Base-by-base conservation (phyloP, 2,113 vertebrate species). In the Paedocypris sp. region DNA sequence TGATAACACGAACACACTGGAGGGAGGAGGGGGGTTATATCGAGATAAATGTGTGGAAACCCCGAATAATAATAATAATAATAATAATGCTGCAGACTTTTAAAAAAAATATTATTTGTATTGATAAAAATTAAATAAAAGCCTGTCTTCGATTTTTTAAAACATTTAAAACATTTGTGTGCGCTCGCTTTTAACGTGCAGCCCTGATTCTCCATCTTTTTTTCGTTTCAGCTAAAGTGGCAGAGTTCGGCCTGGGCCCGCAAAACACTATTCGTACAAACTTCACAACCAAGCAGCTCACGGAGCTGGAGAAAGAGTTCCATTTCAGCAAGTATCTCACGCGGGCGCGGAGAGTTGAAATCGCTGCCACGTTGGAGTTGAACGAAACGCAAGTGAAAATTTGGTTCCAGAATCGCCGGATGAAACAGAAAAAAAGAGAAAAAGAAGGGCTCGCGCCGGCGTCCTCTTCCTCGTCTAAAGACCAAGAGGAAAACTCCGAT, bases 311-410 rank as follows among this genome's bases (percentile, higher is more conserved):
- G 79, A 98, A 97, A 77, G 94, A 98, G 52, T 98, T 98, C 60
- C 94, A 98, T 73, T 98, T 97, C 75, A 98, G 91, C 79, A 97
- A 97, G 76, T 98, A 98, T 75, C 84, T 98, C 72, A 97, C 92
- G 52, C 80, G 94, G 4, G 94, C 93, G 1, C 79, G 94, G 13
- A 67, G 94, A 18, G 93, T 97, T 75, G 94, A 98, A 76, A 93
- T 97, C 45, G 93, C 94, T 0, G 94, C 93, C 51, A 91, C 86
- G 1, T 82, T 98, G 35, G 92, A 97, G 77, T 87, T 98, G 64
- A 95, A 96, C 71, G 94, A 98, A 74, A 93, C 93, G 0, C 94
- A 98, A 73, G 93, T 98, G 28, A 98, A 98, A 75, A 97, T 97
- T 52, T 98, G 94, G 94, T 98, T 97, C 77, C 94, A 98, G 79